phyloP scores from a whole-genome alignment of 2,113 vertebrate species.

The Ploceus nigricollis region DNA sequence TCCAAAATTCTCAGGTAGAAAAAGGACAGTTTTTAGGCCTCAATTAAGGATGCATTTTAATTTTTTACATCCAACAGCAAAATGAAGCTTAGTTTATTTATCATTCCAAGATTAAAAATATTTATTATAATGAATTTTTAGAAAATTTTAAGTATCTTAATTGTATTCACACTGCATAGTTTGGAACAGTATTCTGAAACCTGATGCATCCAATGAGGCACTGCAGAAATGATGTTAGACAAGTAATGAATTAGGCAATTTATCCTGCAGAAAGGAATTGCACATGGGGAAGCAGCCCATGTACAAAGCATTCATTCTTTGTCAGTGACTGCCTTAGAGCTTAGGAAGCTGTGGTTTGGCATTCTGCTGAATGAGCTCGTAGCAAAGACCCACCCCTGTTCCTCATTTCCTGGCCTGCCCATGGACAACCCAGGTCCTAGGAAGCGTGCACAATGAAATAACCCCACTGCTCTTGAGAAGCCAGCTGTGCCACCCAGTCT shows the following conservation, averaged over 20 bases:
- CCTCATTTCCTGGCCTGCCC: conserved; percentile 23
- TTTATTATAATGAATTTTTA: background rate
- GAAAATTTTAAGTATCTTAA: background rate
- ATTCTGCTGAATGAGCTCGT: conserved; percentile 38
- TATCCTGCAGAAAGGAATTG: background rate
- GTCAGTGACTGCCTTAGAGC: background rate
- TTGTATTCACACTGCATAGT: background rate
- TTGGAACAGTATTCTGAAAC: background rate
- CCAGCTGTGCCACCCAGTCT: background rate
- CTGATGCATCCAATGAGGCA: background rate
- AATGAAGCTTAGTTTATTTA: background rate
- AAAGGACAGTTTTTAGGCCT: background rate
- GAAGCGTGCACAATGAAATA: background rate
- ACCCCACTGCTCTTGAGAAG: background rate
- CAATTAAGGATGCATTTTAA: background rate
- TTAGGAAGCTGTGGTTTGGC: conserved; percentile 47
- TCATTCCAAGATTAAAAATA: background rate
- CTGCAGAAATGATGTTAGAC: background rate
- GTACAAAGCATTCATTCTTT: conserved; percentile 33
- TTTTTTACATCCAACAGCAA: background rate
- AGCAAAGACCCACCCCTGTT: background rate
- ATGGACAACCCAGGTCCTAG: background rate
- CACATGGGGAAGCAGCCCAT: background rate
- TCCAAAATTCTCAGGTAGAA: background rate
- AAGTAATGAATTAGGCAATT: background rate